Evolutionary conservation across 2,113 vertebrate species (phyloP).

Genomic region (Ovis canadensis): DNA sequence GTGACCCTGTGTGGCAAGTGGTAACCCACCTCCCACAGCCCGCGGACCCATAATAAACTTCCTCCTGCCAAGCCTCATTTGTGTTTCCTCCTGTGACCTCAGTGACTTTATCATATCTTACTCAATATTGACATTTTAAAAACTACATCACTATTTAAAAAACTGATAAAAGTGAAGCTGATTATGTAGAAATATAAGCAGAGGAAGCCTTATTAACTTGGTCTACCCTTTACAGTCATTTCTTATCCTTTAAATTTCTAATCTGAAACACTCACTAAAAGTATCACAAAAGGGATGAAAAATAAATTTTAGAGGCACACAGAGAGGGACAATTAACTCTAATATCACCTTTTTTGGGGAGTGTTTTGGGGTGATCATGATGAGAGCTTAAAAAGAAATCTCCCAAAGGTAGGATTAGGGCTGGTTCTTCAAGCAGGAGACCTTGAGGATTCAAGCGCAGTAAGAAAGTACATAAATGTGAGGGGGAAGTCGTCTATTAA

Average conservation of each 20-base stretch:
- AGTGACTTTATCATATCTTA: neutral
- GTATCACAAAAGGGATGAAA: neutral
- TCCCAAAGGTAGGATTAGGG: neutral
- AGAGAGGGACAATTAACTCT: neutral
- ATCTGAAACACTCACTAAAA: neutral
- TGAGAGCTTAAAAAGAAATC: neutral
- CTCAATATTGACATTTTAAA: neutral
- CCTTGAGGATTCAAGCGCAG: neutral
- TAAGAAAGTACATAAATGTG: neutral
- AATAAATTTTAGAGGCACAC: neutral
- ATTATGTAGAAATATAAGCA: neutral
- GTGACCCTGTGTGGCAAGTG: neutral
- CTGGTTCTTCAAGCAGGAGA: neutral
- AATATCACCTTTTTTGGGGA: neutral
- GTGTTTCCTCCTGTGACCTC: neutral
- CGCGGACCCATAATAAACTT: neutral
- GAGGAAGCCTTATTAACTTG: neutral
- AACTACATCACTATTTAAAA: neutral
- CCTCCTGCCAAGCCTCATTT: neutral
- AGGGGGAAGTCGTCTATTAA: neutral
- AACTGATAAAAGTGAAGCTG: neutral
- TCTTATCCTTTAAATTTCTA: neutral
- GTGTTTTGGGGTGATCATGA: neutral
- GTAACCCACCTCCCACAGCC: neutral
- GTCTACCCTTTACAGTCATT: neutral